phyloP scores from a whole-genome alignment of 2,797 vertebrate species.

The Epinephelus malabaricus region DNA sequence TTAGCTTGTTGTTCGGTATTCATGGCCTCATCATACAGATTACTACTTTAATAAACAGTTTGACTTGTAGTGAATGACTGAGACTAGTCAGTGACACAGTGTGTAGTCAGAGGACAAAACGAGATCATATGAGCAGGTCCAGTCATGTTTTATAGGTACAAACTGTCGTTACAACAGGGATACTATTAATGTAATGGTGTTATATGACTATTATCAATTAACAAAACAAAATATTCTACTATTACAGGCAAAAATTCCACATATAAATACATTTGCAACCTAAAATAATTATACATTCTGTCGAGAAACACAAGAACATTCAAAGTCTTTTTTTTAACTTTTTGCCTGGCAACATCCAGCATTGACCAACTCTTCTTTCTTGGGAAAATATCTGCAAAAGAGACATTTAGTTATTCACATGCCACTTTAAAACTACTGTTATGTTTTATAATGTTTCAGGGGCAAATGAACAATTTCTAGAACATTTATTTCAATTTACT shows the following conservation, averaged over 20 bases:
- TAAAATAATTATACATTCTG: background rate
- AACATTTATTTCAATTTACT: background rate
- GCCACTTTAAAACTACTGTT: background rate
- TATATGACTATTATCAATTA: slow-evolving; percentile 24
- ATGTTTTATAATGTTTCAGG: background rate
- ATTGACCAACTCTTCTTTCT: slow-evolving; percentile 67
- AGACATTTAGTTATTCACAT: slow-evolving; percentile 21
- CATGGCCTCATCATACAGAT: slow-evolving; percentile 33
- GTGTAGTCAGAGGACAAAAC: slow-evolving; percentile 11
- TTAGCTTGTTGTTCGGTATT: slow-evolving; percentile 56
- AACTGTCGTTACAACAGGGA: background rate
- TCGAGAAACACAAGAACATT: slow-evolving; percentile 8
- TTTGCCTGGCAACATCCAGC: slow-evolving; percentile 75
- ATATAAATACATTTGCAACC: background rate
- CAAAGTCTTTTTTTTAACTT: slow-evolving; percentile 27
- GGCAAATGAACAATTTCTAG: background rate
- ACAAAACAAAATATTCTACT: background rate
- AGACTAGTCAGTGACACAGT: background rate
- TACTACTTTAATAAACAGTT: slow-evolving; percentile 20
- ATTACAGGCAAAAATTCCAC: background rate
- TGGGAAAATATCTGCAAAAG: slow-evolving; percentile 79
- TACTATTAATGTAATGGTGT: background rate
- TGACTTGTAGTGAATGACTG: slow-evolving; percentile 15
- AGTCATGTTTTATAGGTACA: background rate
- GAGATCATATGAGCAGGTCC: background rate